Percentiles rank a stretch among this genome's conserved stretches.
These are phyloP conservation scores for Neodiprion pinetum DNA, from an alignment of 1,140 invertebrate species.

Conservation along the genomic window DNA sequence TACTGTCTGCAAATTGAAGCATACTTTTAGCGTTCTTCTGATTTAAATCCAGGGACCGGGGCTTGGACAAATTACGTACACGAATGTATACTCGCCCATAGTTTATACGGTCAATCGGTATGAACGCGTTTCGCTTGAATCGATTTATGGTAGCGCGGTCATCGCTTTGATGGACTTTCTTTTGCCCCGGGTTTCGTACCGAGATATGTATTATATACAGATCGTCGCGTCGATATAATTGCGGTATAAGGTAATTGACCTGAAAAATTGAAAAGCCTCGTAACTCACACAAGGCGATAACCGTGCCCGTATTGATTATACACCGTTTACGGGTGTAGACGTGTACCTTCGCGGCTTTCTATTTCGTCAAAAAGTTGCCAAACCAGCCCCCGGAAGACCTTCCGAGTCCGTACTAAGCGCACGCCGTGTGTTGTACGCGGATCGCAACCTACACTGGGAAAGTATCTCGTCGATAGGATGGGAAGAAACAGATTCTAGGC, in stretches of 20 bases:
- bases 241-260: conserved; percentile 1
- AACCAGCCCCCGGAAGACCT: background rate
- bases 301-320: background rate
- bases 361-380: conserved; percentile 5
- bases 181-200: too few relatives aligned
- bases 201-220: too few relatives aligned
- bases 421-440: background rate
- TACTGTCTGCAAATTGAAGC: too few relatives aligned
- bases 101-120: too few relatives aligned
- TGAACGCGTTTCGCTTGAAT: too few relatives aligned
- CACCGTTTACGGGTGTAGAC: too few relatives aligned
- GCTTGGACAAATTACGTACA: too few relatives aligned
- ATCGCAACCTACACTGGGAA: conserved; percentile 24
- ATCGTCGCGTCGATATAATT: background rate
- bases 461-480: conserved; percentile 17
- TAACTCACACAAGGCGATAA: background rate
- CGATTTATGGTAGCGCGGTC: too few relatives aligned
- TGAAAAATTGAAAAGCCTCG: background rate
- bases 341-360: background rate
- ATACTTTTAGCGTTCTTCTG: too few relatives aligned
- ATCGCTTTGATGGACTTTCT: too few relatives aligned
- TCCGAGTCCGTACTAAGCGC: conserved; percentile 9
- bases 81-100: too few relatives aligned
- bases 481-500: conserved; percentile 15
- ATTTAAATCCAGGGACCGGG: too few relatives aligned